Evolutionary conservation across 1,140 invertebrate species (phyloP), one percentile per base, ranked within the genome.

Genomic region (Scaptodrosophila lebanonensis): DNA sequence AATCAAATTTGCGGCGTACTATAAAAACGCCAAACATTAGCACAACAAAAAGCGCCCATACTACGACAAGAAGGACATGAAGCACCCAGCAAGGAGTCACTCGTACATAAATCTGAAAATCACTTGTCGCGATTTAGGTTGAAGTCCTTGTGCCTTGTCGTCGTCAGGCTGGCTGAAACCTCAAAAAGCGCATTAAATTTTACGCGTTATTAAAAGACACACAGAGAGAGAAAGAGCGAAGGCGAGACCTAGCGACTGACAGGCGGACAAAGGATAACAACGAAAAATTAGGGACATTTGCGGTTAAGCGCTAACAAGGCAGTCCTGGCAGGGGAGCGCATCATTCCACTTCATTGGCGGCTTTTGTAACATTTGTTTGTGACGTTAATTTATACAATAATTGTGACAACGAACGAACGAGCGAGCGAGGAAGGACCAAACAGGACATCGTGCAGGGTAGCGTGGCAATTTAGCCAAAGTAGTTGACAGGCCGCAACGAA

Each of bases 381-480:
- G 83, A 85, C 83, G 63, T 85, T 85, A 85, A 85, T 85, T 85
- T 85, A 85, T 85, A 85, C 83, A 85, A 85, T 85, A 83, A 85
- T 85, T 76, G 83, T 76, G 77, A 69, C 69, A 77, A 68, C 49
- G 52, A 68, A 48, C 51, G 53, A 54, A 47, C 3, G 22, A n/a
- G 27, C 18, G 13, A 30, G 17, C 1, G 8, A 12, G 17, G 27
- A 38, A 30, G 35, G 16, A 32, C 20, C 35, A 25, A 38, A 45
- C 22, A 52, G 13, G 32, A 36, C 7, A 4, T 25, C 8, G 22
- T 8, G 3, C 22, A 25, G 8, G 8, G 8, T 25, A 25, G 8
- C 22, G 22, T 25, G 22, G 32, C 32, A 33, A 33, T n/a, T 33
- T n/a, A 11, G 4, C 22, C 5, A 33, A 39, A 54, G 45, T 61